These are phyloP conservation scores for Drosophila asahinai DNA, from an alignment of 1,140 invertebrate genomes.

Conservation along the genomic window DNA sequence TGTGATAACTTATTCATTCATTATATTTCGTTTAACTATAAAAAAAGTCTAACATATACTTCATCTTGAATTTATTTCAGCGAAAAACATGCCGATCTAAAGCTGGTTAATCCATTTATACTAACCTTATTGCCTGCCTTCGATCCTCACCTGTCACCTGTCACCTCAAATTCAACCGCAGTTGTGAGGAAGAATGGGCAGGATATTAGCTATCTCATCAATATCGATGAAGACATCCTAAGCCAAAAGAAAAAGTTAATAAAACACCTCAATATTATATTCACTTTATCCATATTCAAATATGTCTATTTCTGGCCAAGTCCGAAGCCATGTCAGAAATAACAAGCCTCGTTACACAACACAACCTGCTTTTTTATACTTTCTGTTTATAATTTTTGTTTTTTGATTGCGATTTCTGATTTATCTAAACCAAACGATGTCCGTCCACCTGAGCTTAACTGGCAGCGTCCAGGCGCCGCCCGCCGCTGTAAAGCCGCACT, in stretches of 20 bases:
- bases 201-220: not conserved
- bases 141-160: too few relatives aligned
- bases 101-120: not conserved
- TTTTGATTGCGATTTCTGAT: slow-evolving; percentile 18
- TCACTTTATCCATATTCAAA: too few relatives aligned
- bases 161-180: not conserved
- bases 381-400: slow-evolving; percentile 21
- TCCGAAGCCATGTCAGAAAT: slow-evolving; percentile 3
- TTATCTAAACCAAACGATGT: slow-evolving; percentile 4
- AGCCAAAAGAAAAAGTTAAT: not conserved
- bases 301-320: too few relatives aligned
- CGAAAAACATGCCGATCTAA: not conserved
- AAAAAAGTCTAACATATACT: not conserved
- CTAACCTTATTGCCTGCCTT: not conserved
- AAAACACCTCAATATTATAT: too few relatives aligned
- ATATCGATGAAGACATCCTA: not conserved
- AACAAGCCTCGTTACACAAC: slow-evolving; percentile 5
- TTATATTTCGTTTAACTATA: too few relatives aligned
- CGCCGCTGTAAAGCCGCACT: slow-evolving; percentile 13
- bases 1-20: too few relatives aligned
- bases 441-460: not conserved
- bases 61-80: not conserved
- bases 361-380: slow-evolving; percentile 30
- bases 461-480: not conserved
- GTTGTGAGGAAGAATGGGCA: not conserved